A percentile compares a stretch with the other conserved stretches of the same genome.
Conservation (phyloP, 2,888 invertebrate genomes). For the Agrotis segetum region DNA sequence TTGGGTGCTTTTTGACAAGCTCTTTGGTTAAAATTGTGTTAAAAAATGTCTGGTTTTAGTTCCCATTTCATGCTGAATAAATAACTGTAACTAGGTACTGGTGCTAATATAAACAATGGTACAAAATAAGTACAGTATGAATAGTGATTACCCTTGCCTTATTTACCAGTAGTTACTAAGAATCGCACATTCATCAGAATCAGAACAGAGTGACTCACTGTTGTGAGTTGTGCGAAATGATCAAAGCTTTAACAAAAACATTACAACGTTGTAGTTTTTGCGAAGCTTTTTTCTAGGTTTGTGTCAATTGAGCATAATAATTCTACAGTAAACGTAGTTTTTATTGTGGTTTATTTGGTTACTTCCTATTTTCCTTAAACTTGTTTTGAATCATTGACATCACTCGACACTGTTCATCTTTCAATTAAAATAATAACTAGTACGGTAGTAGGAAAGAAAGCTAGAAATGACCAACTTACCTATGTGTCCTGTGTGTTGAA, state of each 20-base stretch:
- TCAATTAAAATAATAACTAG: neutral
- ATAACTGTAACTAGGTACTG: conserved; percentile 4
- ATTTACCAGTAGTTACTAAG: conserved; percentile 50
- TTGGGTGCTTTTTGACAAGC: no score
- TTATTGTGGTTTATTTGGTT: neutral
- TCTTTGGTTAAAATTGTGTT: conserved; percentile 2
- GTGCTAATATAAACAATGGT: conserved; percentile 10
- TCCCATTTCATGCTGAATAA: neutral
- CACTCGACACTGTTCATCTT: neutral
- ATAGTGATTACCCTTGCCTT: conserved; percentile 25
- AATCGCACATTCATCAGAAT: conserved; percentile 37
- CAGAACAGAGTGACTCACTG: conserved; percentile 50
- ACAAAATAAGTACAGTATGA: conserved; percentile 23
- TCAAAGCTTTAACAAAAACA: conserved; percentile 44
- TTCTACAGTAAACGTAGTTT: conserved; percentile 1
- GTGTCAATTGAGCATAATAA: conserved; percentile 5
- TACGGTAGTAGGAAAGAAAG: conserved; percentile 16
- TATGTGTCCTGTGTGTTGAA: conserved; percentile 96
- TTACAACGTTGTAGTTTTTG: conserved; percentile 14
- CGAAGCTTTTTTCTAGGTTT: conserved; percentile 28
- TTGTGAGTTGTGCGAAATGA: conserved; percentile 41
- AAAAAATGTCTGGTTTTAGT: neutral
- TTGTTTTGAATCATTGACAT: neutral
- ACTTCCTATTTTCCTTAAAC: conserved; percentile 9
- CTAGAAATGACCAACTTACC: conserved; percentile 73